A percentile compares a stretch with the other conserved stretches of the same genome.
Conservation (phyloP, 2,113 vertebrate species). For the Neogobius melanostomus region DNA sequence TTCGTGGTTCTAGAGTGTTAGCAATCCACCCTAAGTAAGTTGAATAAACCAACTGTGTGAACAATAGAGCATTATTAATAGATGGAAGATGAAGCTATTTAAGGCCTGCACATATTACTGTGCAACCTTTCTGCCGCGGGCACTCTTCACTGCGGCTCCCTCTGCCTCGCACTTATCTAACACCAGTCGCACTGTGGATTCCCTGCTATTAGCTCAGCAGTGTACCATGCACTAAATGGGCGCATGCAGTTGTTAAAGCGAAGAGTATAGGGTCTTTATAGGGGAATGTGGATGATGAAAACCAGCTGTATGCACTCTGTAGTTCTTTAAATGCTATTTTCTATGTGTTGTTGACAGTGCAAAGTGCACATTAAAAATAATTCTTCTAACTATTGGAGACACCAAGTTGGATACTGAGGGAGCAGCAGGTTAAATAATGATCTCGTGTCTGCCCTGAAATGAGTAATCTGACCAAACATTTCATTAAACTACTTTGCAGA, state of each 20-base stretch:
- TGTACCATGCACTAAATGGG: constrained; percentile 18
- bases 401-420: no score
- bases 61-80: constrained; percentile 57
- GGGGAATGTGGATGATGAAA: constrained; percentile 23
- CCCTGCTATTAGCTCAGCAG: constrained; percentile 21
- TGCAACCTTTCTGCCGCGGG: constrained; percentile 25
- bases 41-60: constrained; percentile 43
- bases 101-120: constrained; percentile 23
- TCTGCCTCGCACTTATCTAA: constrained; percentile 21
- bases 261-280: constrained; percentile 11
- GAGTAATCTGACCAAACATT: no score
- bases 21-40: constrained; percentile 26
- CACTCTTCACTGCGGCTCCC: constrained; percentile 19
- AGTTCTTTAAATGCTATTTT: not conserved
- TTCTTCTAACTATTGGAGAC: no score
- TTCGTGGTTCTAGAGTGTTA: constrained; percentile 33
- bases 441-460: no score
- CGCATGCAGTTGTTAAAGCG: constrained; percentile 5
- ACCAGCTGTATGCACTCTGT: not conserved
- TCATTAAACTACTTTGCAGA: no score
- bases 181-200: constrained; percentile 4
- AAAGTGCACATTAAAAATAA: no score
- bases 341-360: no score
- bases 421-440: no score
- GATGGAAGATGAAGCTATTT: constrained; percentile 43